Base-by-base conservation (phyloP, 1,140 invertebrate species). In the Chrysomallon squamiferum region DNA sequence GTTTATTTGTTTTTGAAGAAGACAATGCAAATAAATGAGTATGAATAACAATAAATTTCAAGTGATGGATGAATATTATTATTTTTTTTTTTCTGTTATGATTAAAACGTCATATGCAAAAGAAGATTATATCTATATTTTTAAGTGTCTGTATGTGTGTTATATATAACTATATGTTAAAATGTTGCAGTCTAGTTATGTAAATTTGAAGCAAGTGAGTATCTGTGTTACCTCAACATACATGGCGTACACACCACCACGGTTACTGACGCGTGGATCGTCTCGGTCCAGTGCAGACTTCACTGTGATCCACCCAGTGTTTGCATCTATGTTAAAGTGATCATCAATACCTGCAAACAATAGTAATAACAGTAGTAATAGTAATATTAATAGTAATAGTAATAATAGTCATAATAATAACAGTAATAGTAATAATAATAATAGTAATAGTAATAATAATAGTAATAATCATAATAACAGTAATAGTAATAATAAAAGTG, bases 211-310 rank as follows among this genome's bases (percentile, higher is more conserved):
- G n/a, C n/a, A n/a, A n/a, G n/a, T n/a, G n/a, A n/a, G n/a, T n/a
- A n/a, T n/a, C n/a, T n/a, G n/a, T n/a, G n/a, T 41, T 65, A 80
- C 80, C 80, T 75, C 67, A 0, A 83, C 81, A 67, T 59, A 68
- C 63, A 83, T 73, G 18, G 73, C 77, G 66, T 78, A 83, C 9
- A 83, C 81, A 0, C 81, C 79, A 9, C 81, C 81, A 22, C 54
- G 76, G 41, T 74, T 59, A 47, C 69, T 64, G 35, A 83, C 73
- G 27, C 62, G 67, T 27, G 64, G 66, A 33, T 62, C 63, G 65
- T 81, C 79, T 18, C 81, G 57, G 60, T 83, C 77, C 29, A 83
- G 54, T n/a, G 58, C 9, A n/a, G 30, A 25, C 20, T 78, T 77
- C 1, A 81, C 68, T 11, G 73, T 79, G 22, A 83, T 81, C 65